Conservation (phyloP, 2,888 invertebrate species). For the Coelinius sp. region DNA sequence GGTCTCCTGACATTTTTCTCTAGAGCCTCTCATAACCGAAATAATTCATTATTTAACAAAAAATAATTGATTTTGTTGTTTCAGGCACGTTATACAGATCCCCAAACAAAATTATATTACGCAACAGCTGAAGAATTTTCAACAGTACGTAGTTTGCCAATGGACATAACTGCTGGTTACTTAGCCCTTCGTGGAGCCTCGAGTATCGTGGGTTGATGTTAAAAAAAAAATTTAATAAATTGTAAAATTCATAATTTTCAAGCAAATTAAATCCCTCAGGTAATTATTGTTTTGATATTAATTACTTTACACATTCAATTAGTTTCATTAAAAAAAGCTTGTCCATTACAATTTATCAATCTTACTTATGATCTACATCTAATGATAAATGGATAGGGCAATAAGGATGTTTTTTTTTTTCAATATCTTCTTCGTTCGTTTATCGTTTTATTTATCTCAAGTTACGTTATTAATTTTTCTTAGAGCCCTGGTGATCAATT, state of each 20-base stretch:
- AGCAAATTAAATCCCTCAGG: too few species aligned
- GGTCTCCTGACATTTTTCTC: background rate
- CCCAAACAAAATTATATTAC: conserved; percentile 89
- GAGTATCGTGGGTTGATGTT: conserved; percentile 78
- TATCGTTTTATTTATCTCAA: conserved; percentile 6
- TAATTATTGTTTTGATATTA: conserved; percentile 39
- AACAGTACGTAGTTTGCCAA: conserved; percentile 87
- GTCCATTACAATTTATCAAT: conserved; percentile 62
- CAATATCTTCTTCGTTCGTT: background rate
- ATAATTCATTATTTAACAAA: background rate
- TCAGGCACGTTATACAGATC: conserved; percentile 88
- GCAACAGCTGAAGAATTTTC: conserved; percentile 90
- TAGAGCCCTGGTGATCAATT: background rate
- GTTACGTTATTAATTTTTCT: conserved; percentile 1
- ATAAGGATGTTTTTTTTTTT: conserved; percentile 11
- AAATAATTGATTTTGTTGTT: conserved; percentile 42
- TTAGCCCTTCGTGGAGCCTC: conserved; percentile 87
- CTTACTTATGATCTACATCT: conserved; percentile 58
- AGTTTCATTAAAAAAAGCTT: conserved; percentile 63
- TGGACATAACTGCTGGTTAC: conserved; percentile 93
- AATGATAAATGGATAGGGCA: conserved; percentile 47
- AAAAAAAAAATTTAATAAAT: conserved; percentile 1
- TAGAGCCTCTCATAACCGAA: background rate
- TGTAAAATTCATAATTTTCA: conserved; percentile 8
- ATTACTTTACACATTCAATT: conserved; percentile 62